Conservation (phyloP, 2,888 invertebrate species). For the Caenorhabditis plicata region DNA sequence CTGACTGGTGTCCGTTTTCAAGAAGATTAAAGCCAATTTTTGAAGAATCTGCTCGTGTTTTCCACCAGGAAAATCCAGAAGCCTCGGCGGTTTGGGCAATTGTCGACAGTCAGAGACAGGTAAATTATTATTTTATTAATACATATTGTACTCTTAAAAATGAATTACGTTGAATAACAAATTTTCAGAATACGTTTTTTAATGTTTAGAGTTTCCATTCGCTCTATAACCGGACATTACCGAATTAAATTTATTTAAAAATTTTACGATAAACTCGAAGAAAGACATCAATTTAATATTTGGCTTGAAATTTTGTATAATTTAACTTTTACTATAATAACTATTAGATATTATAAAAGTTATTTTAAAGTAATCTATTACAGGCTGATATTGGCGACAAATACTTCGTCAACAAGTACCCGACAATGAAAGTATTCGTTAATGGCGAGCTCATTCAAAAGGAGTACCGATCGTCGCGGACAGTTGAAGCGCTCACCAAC, state of each 20-base stretch:
- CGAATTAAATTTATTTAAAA: no score
- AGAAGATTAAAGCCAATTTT: conserved; percentile 92
- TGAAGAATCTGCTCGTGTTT: conserved; percentile 84
- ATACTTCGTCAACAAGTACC: conserved; percentile 96
- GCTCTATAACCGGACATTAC: no score
- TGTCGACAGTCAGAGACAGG: conserved; percentile 59
- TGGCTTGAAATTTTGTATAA: no score
- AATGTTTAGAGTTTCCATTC: no score
- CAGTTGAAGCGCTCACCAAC: conserved; percentile 83
- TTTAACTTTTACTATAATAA: neutral
- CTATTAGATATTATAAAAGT: neutral
- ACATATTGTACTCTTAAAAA: no score
- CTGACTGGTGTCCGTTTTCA: conserved; percentile 99
- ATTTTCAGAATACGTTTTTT: no score
- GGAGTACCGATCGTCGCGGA: conserved; percentile 72
- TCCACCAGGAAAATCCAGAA: conserved; percentile 45
- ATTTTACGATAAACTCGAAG: no score
- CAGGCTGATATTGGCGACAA: conserved; percentile 77
- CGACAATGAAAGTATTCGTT: conserved; percentile 86
- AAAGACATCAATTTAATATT: no score
- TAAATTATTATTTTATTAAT: conserved; percentile 6
- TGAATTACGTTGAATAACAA: no score
- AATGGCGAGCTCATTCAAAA: conserved; percentile 68
- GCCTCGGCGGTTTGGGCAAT: conserved; percentile 58
- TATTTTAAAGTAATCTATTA: conserved; percentile 1